A percentile compares a stretch with the other conserved stretches of the same genome.
Evolutionary conservation across 1,140 invertebrate genomes (phyloP).

Genomic region (Anadara kagoshimensis): DNA sequence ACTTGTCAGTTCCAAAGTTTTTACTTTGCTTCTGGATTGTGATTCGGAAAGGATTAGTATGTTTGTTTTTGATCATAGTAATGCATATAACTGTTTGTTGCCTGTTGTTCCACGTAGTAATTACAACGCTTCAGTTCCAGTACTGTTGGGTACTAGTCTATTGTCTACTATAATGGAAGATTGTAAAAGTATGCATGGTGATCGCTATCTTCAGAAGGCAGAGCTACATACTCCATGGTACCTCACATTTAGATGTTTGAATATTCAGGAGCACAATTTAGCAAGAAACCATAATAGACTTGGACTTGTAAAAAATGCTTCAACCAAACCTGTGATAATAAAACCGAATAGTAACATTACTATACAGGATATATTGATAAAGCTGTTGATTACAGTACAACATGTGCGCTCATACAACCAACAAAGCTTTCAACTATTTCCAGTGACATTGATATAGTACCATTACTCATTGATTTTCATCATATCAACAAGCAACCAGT

Average conservation of each 20-base stretch:
- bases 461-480: neutral
- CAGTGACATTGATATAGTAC: neutral
- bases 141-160: slow-evolving; percentile 20
- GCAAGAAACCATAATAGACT: neutral
- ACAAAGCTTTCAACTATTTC: neutral
- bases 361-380: slow-evolving; percentile 1
- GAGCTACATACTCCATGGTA: slow-evolving; percentile 21
- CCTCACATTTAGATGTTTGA: slow-evolving; percentile 15
- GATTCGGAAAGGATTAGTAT: no score
- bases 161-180: neutral
- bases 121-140: slow-evolving; percentile 5
- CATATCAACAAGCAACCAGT: neutral
- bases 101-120: slow-evolving; percentile 12
- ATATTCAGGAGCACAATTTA: slow-evolving; percentile 15
- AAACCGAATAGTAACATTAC: neutral
- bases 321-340: neutral
- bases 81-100: neutral
- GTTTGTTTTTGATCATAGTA: no score
- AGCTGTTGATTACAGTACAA: neutral
- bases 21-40: no score
- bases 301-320: slow-evolving; percentile 3
- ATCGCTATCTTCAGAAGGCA: slow-evolving; percentile 10
- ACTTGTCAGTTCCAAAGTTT: no score
- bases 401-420: neutral
- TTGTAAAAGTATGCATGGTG: slow-evolving; percentile 2